These are phyloP conservation scores for Emydocephalus ijimae DNA, from an alignment of 2,113 vertebrate species.

Conservation along the genomic window DNA sequence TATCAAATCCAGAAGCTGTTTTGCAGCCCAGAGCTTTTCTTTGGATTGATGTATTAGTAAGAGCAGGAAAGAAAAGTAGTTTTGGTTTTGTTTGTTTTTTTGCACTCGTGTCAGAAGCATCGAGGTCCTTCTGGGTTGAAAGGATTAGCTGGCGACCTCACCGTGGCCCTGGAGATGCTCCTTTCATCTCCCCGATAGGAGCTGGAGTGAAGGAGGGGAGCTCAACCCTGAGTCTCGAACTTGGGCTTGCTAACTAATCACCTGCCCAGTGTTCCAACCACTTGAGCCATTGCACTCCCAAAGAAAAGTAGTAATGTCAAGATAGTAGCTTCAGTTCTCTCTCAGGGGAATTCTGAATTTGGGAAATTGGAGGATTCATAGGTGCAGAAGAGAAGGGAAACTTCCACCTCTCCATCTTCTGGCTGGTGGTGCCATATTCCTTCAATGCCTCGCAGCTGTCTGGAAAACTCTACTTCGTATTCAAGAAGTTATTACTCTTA, in stretches of 20 bases:
- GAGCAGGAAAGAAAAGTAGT: neutral
- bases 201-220: no score
- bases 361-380: neutral
- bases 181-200: no score
- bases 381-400: neutral
- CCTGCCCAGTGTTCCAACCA: no score
- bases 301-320: no score
- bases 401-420: neutral
- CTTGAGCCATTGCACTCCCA: no score
- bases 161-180: no score
- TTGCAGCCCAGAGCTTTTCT: neutral
- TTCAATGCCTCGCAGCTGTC: neutral
- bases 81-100: no score
- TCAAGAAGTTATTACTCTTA: neutral
- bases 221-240: no score
- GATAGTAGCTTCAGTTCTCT: neutral
- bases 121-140: no score
- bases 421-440: neutral
- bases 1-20: neutral
- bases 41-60: neutral
- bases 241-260: no score
- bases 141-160: no score
- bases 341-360: neutral
- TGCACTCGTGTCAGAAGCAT: no score
- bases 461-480: neutral